These are phyloP conservation scores for Diabrotica virgifera DNA, from an alignment of 1,140 invertebrate genomes.

Conservation along the genomic window DNA sequence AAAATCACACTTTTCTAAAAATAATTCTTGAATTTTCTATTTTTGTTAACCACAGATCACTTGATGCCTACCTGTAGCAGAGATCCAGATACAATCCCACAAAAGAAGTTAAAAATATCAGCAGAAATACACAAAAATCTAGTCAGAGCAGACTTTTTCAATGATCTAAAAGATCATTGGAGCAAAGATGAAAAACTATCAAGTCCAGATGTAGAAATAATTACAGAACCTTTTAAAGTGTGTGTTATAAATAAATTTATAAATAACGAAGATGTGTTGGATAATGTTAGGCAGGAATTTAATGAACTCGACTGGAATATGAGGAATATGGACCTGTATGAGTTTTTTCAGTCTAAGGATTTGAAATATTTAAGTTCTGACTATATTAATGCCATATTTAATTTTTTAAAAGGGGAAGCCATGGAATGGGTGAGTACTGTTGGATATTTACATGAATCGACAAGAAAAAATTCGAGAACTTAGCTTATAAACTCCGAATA, in stretches of 20 bases:
- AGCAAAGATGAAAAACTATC: conserved; percentile 34
- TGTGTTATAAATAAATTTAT: conserved; percentile 61
- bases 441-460: too few species aligned
- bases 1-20: too few species aligned
- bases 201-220: conserved; percentile 45
- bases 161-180: conserved; percentile 47
- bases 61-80: conserved; percentile 39
- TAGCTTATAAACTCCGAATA: too few species aligned
- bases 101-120: conserved; percentile 31
- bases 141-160: conserved; percentile 30
- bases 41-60: conserved; percentile 34
- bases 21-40: not conserved
- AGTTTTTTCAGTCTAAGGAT: conserved; percentile 68
- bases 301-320: conserved; percentile 62
- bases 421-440: conserved; percentile 51
- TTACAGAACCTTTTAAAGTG: conserved; percentile 53
- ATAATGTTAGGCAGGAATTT: conserved; percentile 60
- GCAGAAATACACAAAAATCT: conserved; percentile 24
- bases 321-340: conserved; percentile 67
- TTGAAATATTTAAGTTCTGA: conserved; percentile 54
- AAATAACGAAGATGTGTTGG: conserved; percentile 52
- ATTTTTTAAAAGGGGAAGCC: conserved; percentile 57
- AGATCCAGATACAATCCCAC: conserved; percentile 23
- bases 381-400: conserved; percentile 54
- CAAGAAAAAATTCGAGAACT: too few species aligned